A percentile compares a stretch with the other conserved stretches of the same genome.
These are phyloP conservation scores for Crypturellus tataupa DNA, from an alignment of 2,797 vertebrate species.

Conservation along the genomic window DNA sequence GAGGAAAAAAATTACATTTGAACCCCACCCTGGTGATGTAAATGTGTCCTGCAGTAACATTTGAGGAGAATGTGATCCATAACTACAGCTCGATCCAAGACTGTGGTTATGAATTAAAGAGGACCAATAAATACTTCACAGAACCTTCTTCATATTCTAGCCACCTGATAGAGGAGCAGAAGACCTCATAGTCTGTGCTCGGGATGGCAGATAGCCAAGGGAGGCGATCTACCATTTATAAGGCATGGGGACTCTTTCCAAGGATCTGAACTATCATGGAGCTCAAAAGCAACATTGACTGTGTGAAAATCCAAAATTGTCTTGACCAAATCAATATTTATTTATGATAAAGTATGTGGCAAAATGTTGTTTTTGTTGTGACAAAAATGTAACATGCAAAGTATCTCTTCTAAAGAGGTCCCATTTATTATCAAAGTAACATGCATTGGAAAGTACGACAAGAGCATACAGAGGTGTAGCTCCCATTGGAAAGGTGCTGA, in stretches of 20 bases:
- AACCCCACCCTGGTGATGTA: conserved; percentile 41
- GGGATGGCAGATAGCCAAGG: background rate
- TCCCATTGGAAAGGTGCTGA: background rate
- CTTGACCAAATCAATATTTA: background rate
- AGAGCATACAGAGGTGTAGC: background rate
- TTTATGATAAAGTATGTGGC: background rate
- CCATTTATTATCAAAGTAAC: background rate
- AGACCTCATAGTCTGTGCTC: background rate
- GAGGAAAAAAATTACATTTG: background rate
- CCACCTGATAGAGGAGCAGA: background rate
- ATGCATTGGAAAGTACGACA: background rate
- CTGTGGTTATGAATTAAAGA: background rate
- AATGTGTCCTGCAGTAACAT: conserved; percentile 2
- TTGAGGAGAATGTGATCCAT: conserved; percentile 24
- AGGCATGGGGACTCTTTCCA: background rate
- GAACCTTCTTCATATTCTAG: background rate
- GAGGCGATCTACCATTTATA: background rate
- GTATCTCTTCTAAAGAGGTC: background rate
- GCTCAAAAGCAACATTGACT: background rate
- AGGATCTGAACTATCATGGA: background rate
- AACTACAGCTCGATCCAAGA: background rate
- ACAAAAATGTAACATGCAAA: background rate
- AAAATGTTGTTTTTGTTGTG: background rate
- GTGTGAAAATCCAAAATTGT: background rate
- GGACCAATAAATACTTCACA: background rate